These are phyloP conservation scores for Acomys russatus DNA, from an alignment of 2,797 vertebrate genomes.

Conservation along the genomic window DNA sequence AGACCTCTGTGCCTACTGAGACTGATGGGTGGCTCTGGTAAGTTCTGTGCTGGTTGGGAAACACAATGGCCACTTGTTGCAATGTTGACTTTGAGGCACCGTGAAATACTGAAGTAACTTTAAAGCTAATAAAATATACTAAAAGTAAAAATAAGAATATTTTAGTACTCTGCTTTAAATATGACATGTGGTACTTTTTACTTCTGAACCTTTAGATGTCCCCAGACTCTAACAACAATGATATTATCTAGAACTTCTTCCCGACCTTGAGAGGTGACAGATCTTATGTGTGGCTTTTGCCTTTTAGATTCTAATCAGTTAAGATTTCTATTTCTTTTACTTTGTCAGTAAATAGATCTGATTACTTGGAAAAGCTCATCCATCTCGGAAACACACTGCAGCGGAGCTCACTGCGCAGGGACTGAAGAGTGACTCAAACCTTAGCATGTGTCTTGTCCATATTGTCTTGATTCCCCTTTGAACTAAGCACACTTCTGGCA, in stretches of 20 bases:
- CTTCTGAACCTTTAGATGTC: slow-evolving; percentile 20
- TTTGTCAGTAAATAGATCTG: slow-evolving; percentile 2
- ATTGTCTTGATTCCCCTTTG: background rate
- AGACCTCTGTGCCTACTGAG: background rate
- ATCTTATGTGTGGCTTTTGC: slow-evolving; percentile 15
- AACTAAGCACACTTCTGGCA: background rate
- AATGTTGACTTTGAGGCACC: background rate
- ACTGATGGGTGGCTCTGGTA: background rate
- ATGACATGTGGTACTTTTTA: slow-evolving; percentile 7
- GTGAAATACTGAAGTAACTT: slow-evolving; percentile 25
- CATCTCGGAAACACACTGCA: background rate
- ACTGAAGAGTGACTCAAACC: background rate
- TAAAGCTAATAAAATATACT: slow-evolving; percentile 21
- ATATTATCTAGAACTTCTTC: slow-evolving; percentile 36
- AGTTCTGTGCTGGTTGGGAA: background rate
- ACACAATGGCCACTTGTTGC: background rate
- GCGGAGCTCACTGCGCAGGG: background rate
- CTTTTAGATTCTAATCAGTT: slow-evolving; percentile 39
- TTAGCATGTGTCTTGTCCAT: background rate
- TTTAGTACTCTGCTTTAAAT: slow-evolving; percentile 29
- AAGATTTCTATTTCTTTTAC: slow-evolving; percentile 51
- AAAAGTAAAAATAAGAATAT: background rate
- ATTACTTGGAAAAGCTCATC: slow-evolving; percentile 31
- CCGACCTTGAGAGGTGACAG: background rate
- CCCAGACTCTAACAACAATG: background rate